Evolutionary conservation across 2,888 invertebrate species (phyloP), one percentile per base, ranked within the genome.

Genomic region (Ceraclea dissimilis): DNA sequence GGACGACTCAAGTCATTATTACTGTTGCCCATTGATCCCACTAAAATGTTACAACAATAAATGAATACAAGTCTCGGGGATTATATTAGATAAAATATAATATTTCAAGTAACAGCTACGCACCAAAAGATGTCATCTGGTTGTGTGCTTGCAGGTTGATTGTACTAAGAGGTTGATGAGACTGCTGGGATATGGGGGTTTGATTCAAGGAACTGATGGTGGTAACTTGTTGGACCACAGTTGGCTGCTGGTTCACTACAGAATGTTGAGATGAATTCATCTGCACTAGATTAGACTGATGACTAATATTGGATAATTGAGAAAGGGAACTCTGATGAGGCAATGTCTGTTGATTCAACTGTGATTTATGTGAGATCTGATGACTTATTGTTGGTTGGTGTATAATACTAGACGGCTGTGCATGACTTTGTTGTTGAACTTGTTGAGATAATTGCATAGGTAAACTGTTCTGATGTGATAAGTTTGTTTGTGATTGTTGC

Each of bases 1-100:
- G 66, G 65, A 20, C 61, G 57, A 1, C 26, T 49, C 19, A 48
- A 20, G 18, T 61, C 59, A 53, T 50, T 59, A 22, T 33, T n/a
- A 17, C 16, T 56, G 18, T 34, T 39, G 11, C 39, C 51, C 18
- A 56, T 31, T 19, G 47, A 34, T 48, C 56, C 56, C 1, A 21
- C 56, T 56, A 39, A 18, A 56, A 47, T 21, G 43, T 19, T 13
- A 39, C 17, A n/a, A 11, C 16, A 20, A 43, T 39, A 43, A n/a
- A 22, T n/a, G n/a, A 43, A 20, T 21, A 6, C 16, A 44, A 21
- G 11, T 44, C 21, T 5, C 20, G 13, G 2, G 5, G 2, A 31
- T 46, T n/a, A 17, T 18, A 11, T 33, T 43, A 51, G 1, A 43
- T 43, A 43, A 8, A 5, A 17, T 43, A 43, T 16, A 17, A 33